These are phyloP conservation scores for Lamprologus callipterus DNA, from an alignment of 2,113 vertebrate species.

Conservation along the genomic window DNA sequence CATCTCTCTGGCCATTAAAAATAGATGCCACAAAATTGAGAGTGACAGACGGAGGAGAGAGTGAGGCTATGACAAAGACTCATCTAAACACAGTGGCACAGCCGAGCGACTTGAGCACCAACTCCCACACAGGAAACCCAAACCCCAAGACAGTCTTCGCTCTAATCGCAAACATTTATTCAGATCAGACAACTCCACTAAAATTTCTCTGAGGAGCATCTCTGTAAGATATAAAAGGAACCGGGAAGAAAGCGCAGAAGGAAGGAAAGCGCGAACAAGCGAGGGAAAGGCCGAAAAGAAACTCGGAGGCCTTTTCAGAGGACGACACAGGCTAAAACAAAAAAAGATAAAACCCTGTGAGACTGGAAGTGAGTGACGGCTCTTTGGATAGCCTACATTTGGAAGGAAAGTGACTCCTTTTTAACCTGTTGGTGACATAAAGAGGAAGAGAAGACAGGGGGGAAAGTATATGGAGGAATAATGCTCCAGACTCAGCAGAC, in stretches of 20 bases:
- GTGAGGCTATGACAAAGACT: constrained; percentile 33
- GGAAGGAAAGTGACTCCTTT: background rate
- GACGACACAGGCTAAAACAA: background rate
- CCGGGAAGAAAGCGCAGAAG: background rate
- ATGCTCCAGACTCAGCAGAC: background rate
- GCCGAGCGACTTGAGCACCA: background rate
- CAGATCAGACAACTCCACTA: constrained; percentile 50
- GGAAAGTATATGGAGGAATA: background rate
- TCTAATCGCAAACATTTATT: constrained; percentile 70
- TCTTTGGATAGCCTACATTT: constrained; percentile 7
- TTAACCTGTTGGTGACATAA: background rate
- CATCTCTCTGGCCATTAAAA: constrained; percentile 37
- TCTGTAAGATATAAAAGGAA: constrained; percentile 43
- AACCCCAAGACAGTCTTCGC: constrained; percentile 31
- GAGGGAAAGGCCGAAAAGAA: background rate
- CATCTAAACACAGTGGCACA: constrained; percentile 30
- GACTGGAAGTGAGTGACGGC: background rate
- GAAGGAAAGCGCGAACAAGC: background rate
- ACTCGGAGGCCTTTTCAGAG: background rate
- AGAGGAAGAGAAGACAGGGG: background rate
- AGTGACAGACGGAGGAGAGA: constrained; percentile 34
- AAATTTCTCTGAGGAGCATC: constrained; percentile 37
- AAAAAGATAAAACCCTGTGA: background rate
- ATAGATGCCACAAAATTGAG: constrained; percentile 43
- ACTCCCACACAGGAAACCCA: constrained; percentile 25